Evolutionary conservation across 1,140 invertebrate species (phyloP), one percentile per base, ranked within the genome.

Genomic region (Rhynchophorus ferrugineus): DNA sequence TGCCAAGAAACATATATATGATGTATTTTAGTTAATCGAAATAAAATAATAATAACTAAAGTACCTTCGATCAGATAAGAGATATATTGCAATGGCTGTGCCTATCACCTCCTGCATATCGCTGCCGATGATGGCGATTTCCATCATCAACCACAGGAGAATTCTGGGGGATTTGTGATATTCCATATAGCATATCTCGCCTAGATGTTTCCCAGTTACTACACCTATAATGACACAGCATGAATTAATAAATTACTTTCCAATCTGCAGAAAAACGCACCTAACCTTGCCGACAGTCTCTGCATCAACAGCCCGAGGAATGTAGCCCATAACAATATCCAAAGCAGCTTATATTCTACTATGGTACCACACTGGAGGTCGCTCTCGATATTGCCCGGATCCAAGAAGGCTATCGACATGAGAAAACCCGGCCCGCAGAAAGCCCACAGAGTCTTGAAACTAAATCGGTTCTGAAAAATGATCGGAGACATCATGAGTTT

Each of bases 71-170:
- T 89, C 84, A 9, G 89, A 88, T 42, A 95, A 72, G 11, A 95
- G 71, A 70, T 87, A 91, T 58, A 95, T 76, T 14, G 92, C 90
- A 63, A 92, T 91, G 8, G 92, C 85, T 20, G 90, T 93, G 41
- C 90, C 90, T 60, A 94, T 92, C 42, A 91, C 88, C 75, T 91
- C 89, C 69, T 93, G 91, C 89, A 94, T 94, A 68, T 94, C 91
- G 11, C 87, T 90, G 3, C 89, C 89, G 65, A 95, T 92, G 61
- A 95, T 95, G 8, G 91, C 91, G 55, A 95, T 84, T 73, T 95
- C 91, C 36, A 92, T 83, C 91, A 95, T 95, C 35, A 95, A 78
- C 91, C 91, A 95, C 11, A 95, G 71, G 57, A 91, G 72, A 36
- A 91, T 63, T 49, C 90, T 74, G 1, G 91, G 89, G 11, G 87